Percentiles rank a stretch among this genome's conserved stretches.
phyloP scores from a whole-genome alignment of 1,140 invertebrate species.

The Micrasema minimum region DNA sequence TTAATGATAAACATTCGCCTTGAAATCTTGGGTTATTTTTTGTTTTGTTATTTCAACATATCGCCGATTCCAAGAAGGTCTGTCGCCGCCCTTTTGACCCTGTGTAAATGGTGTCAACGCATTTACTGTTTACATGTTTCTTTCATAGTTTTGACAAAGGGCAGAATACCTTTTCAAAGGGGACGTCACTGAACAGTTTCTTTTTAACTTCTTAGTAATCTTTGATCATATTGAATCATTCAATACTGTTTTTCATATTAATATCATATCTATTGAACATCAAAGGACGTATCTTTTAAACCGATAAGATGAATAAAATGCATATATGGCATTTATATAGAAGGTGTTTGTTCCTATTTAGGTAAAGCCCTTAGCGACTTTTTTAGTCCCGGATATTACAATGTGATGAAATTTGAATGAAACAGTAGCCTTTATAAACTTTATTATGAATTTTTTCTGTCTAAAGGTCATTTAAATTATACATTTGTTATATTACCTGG shows the following conservation, averaged over 20 bases:
- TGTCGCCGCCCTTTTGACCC: background rate
- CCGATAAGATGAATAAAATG: background rate
- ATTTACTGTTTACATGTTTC: no score
- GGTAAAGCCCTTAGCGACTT: no score
- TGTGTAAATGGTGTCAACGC: background rate
- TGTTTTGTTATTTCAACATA: slow-evolving; percentile 16
- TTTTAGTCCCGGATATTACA: no score
- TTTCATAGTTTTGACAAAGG: no score
- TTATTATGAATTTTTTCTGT: no score
- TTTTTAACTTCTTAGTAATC: slow-evolving; percentile 15
- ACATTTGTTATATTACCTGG: no score
- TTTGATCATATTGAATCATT: background rate
- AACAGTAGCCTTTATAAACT: no score
- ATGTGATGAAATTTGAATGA: no score
- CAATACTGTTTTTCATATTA: background rate
- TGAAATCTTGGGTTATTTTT: background rate
- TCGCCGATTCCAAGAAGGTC: slow-evolving; percentile 15
- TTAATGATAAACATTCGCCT: background rate
- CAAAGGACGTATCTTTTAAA: background rate
- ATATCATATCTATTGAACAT: slow-evolving; percentile 11
- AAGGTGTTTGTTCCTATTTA: no score
- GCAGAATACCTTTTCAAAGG: background rate
- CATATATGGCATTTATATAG: no score
- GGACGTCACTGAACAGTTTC: background rate
- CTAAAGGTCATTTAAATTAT: no score